phyloP scores from a whole-genome alignment of 2,888 invertebrate species.

The Chrysomela aeneicollis region DNA sequence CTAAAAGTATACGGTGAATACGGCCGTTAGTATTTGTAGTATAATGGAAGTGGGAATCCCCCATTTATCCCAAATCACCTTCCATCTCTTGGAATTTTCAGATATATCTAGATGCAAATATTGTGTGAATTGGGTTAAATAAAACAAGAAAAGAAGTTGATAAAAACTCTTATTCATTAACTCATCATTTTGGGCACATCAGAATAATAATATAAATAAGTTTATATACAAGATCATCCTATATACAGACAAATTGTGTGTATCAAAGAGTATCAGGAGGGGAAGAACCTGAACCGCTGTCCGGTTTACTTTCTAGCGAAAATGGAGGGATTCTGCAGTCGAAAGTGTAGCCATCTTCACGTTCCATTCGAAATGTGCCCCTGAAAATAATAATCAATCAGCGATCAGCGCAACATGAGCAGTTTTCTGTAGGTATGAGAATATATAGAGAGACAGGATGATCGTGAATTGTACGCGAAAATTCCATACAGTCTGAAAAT shows the following conservation, averaged over 20 bases:
- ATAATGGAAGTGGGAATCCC: no score
- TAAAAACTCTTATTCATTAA: neutral
- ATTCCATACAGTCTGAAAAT: no score
- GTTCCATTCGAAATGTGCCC: constrained; percentile 97
- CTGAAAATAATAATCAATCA: constrained; percentile 63
- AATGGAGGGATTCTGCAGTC: constrained; percentile 98
- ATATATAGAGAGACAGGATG: no score
- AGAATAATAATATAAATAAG: constrained; percentile 4
- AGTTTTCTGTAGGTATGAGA: no score
- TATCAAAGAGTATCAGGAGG: constrained; percentile 54
- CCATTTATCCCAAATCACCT: no score
- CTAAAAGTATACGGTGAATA: no score
- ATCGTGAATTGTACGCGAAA: no score
- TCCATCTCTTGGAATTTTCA: no score
- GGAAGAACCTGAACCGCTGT: constrained; percentile 63
- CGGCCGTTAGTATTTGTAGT: no score
- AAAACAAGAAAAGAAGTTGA: neutral
- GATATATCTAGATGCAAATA: no score
- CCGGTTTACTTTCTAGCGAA: constrained; percentile 93
- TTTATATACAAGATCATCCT: constrained; percentile 27
- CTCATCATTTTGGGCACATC: neutral
- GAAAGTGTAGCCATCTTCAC: constrained; percentile 95
- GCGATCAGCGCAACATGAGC: no score
- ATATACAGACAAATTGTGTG: constrained; percentile 24
- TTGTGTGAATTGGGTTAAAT: no score